Evolutionary conservation across 2,797 vertebrate genomes (phyloP).

Genomic region (Pseudotriccus pelzelni): DNA sequence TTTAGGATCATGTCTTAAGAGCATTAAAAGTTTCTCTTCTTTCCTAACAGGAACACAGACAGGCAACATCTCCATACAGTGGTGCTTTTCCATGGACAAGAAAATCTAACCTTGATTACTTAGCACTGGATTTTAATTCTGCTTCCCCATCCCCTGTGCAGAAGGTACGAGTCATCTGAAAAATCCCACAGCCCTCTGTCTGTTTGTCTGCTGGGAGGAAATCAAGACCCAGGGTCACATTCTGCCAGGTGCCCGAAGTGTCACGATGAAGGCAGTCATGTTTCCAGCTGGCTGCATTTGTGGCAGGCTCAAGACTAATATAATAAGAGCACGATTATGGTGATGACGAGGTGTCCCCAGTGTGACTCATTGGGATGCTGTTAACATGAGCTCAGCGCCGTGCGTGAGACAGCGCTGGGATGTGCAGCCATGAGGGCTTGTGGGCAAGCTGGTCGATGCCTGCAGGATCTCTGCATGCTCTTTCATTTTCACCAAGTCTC

Average conservation of each 20-base stretch:
- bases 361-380: accelerated
- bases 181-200: neutral
- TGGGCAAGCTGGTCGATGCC: neutral
- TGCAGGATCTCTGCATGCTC: neutral
- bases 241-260: neutral
- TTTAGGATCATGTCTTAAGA: neutral
- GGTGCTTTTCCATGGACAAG: constrained; percentile 79
- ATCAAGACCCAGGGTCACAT: neutral
- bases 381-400: accelerated
- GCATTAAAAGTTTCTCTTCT: constrained; percentile 54
- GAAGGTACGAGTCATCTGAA: constrained; percentile 80
- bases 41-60: constrained; percentile 78
- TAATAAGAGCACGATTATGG: neutral
- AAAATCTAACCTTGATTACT: constrained; percentile 90
- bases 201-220: neutral
- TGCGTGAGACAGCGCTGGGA: accelerated
- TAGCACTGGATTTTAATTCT: constrained; percentile 95
- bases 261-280: neutral
- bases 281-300: neutral
- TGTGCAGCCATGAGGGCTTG: neutral
- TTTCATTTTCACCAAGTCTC: neutral
- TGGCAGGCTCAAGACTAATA: neutral
- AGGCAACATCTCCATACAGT: constrained; percentile 70
- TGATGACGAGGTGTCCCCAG: neutral
- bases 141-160: constrained; percentile 89